Evolutionary conservation across 2,888 invertebrate species (phyloP), one percentile per base, ranked within the genome.

Genomic region (Lochmaea crataegi): DNA sequence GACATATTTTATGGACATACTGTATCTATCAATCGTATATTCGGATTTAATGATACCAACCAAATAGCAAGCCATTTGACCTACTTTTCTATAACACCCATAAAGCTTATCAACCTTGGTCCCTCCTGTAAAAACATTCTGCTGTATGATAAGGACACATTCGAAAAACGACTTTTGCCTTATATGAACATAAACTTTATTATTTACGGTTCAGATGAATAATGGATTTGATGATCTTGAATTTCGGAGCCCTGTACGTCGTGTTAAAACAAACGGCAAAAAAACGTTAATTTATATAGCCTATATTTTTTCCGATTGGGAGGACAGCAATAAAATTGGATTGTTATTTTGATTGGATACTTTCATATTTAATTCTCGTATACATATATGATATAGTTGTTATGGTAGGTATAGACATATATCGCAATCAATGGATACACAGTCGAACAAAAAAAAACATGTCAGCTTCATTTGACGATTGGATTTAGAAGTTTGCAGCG

Each of bases 141-240:
- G 26, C 57, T 26, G 18, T 22, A 7, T 14, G 56, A 26, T n/a
- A 32, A n/a, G 12, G 38, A 38, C 26, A 60, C 60, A 26, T 14
- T 38, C 2, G 60, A 16, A 60, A 41, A 60, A 60, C 16, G 60
- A 60, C 41, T 16, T 60, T 2, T 41, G n/a, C 60, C 38, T 60
- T n/a, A 14, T 7, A 60, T 38, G 4, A 10, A 60, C 41, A 60
- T 60, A 38, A 58, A 58, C 38, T 58, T 58, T 58, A 60, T 60
- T n/a, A 14, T 60, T 60, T 16, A 60, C n/a, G 60, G 41, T 10
- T 5, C n/a, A 38, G n/a, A 60, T 60, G 60, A 60, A 60, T 60
- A 38, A 60, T 60, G 60, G 32, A 60, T 38, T 14, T 16, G 32
- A 57, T 26, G 26, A 22, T 22, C 22, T 38, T 26, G 60, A 60